These are phyloP conservation scores for Tenthredo mesomela DNA, from an alignment of 2,888 invertebrate genomes.

Conservation along the genomic window DNA sequence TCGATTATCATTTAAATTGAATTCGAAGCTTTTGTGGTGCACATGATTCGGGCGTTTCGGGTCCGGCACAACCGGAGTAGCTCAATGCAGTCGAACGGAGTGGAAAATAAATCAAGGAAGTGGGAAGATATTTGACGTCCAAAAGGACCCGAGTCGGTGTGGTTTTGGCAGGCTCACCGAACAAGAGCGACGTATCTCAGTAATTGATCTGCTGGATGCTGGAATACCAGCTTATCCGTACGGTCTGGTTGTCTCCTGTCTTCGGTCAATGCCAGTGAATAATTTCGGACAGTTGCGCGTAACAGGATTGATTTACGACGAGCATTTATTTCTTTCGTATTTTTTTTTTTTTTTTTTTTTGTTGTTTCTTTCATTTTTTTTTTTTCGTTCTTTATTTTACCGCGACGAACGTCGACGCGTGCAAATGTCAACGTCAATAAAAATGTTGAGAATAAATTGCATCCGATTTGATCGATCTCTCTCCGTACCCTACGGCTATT, in stretches of 20 bases:
- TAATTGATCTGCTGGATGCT: conserved; percentile 43
- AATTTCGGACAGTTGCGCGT: conserved; percentile 45
- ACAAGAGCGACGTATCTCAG: conserved; percentile 45
- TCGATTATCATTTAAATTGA: conserved; percentile 52
- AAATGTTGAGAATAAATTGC: conserved; percentile 33
- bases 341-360: neutral
- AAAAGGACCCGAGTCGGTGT: conserved; percentile 1
- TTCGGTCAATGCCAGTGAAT: conserved; percentile 51
- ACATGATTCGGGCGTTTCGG: neutral
- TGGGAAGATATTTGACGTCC: conserved; percentile 47
- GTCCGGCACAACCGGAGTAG: neutral
- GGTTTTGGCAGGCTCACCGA: conserved; percentile 42
- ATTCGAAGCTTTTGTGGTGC: conserved; percentile 9
- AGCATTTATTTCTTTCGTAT: neutral
- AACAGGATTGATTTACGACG: conserved; percentile 48
- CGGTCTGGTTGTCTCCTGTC: conserved; percentile 37
- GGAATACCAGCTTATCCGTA: conserved; percentile 45
- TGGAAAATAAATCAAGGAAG: conserved; percentile 50
- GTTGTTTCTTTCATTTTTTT: too few species aligned
- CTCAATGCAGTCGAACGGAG: conserved; percentile 21
- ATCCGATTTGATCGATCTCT: conserved; percentile 24
- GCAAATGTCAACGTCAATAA: conserved; percentile 20
- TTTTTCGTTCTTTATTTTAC: neutral
- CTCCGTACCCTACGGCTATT: neutral
- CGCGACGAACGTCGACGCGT: conserved; percentile 19